These are phyloP conservation scores for Gryon sp. DNA, from an alignment of 1,140 invertebrate species.

Conservation along the genomic window DNA sequence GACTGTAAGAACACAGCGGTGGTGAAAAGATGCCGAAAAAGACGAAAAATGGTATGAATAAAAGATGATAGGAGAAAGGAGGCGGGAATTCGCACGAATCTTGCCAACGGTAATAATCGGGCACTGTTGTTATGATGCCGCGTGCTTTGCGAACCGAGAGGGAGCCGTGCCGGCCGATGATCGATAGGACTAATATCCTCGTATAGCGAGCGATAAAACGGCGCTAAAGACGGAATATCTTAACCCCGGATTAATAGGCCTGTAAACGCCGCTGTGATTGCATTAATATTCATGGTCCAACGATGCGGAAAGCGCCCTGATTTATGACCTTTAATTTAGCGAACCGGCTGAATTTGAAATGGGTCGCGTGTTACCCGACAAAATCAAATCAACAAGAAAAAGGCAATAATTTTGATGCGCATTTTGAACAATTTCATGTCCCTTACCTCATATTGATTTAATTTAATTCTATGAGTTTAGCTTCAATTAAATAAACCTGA, in stretches of 20 bases:
- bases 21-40: constrained; percentile 49
- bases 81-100: constrained; percentile 56
- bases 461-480: too few relatives aligned
- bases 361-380: constrained; percentile 41
- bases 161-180: constrained; percentile 68
- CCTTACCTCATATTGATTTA: too few relatives aligned
- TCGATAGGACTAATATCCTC: constrained; percentile 78
- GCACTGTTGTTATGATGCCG: constrained; percentile 53
- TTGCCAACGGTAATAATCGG: constrained; percentile 57
- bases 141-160: constrained; percentile 53
- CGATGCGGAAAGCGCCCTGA: constrained; percentile 68
- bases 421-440: too few relatives aligned
- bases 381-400: constrained; percentile 18
- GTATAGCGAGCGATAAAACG: constrained; percentile 71
- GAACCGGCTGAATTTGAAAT: constrained; percentile 58
- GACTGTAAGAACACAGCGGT: constrained; percentile 10
- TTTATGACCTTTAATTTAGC: constrained; percentile 72
- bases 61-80: constrained; percentile 70
- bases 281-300: constrained; percentile 78
- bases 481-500: too few relatives aligned
- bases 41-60: constrained; percentile 69
- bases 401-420: too few relatives aligned
- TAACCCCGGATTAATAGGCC: constrained; percentile 76
- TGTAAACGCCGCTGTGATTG: constrained; percentile 77
- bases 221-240: constrained; percentile 75